phyloP scores from a whole-genome alignment of 2,888 invertebrate genomes.

The Lobophora halterata region DNA sequence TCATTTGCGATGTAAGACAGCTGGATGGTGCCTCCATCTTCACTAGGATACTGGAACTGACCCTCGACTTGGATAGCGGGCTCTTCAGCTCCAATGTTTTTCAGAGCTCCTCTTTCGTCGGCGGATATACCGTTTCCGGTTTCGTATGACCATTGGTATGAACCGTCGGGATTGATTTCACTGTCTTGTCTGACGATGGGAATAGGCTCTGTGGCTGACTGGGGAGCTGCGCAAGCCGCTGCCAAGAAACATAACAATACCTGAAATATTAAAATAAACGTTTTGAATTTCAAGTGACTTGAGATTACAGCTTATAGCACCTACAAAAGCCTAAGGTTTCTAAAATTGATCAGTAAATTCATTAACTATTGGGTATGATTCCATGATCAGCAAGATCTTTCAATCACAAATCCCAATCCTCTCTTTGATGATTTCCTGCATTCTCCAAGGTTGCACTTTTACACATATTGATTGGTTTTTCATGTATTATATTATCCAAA shows the following conservation, averaged over 20 bases:
- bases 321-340: not conserved
- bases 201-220: conserved; percentile 56
- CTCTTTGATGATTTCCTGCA: conserved; percentile 15
- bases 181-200: conserved; percentile 79
- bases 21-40: conserved; percentile 81
- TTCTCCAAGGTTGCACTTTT: conserved; percentile 27
- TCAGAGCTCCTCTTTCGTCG: conserved; percentile 77
- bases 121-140: conserved; percentile 84
- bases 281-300: not conserved
- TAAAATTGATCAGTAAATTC: no score
- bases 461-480: conserved; percentile 26
- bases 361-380: no score
- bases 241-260: conserved; percentile 61
- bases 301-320: no score
- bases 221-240: conserved; percentile 63
- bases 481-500: conserved; percentile 34
- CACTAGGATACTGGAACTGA: conserved; percentile 82
- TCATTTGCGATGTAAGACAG: conserved; percentile 85
- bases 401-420: no score
- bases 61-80: conserved; percentile 81
- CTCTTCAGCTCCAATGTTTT: conserved; percentile 76
- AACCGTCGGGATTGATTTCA: conserved; percentile 81
- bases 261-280: conserved; percentile 49
- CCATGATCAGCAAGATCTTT: no score
- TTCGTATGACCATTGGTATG: conserved; percentile 80